Conservation (phyloP, 1,140 invertebrate genomes). For the Lordiphosa stackelbergi region DNA sequence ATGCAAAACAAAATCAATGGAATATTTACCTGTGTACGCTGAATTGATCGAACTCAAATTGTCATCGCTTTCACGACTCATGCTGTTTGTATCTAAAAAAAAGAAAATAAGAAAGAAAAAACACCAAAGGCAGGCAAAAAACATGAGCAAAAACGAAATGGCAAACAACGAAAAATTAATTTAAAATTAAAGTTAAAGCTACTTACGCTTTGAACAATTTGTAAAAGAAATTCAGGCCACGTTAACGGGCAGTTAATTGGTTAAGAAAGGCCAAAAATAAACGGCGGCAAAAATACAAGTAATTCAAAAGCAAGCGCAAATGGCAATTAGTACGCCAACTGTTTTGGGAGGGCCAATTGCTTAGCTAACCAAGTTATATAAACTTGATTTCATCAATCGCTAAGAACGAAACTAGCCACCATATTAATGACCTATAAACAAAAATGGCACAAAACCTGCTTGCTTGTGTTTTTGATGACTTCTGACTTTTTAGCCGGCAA, state of each 20-base stretch:
- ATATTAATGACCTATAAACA: conserved; percentile 58
- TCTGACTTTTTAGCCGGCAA: conserved; percentile 47
- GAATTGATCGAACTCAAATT: conserved; percentile 76
- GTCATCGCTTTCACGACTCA: conserved; percentile 77
- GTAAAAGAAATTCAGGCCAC: conserved; percentile 48
- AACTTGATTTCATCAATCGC: conserved; percentile 13
- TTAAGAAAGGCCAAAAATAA: conserved; percentile 46
- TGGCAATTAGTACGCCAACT: conserved; percentile 57
- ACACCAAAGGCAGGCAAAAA: conserved; percentile 34
- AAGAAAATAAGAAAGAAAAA: conserved; percentile 39
- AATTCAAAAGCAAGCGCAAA: conserved; percentile 17
- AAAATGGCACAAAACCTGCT: conserved; percentile 20
- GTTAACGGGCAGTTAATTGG: conserved; percentile 56
- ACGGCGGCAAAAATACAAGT: conserved; percentile 29
- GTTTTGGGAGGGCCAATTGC: conserved; percentile 32
- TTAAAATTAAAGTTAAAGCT: conserved; percentile 62
- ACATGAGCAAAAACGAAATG: conserved; percentile 21
- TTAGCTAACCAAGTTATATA: conserved; percentile 46
- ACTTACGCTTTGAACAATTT: conserved; percentile 31
- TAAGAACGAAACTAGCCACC: conserved; percentile 42
- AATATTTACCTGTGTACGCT: conserved; percentile 70
- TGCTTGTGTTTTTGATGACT: conserved; percentile 20
- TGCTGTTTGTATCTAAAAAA: conserved; percentile 74
- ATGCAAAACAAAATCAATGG: conserved; percentile 27
- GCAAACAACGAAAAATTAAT: conserved; percentile 16